Percentiles rank a stretch among this genome's conserved stretches.
phyloP scores from a whole-genome alignment of 1,140 invertebrate genomes.

The Pogonognathellus flavescens region DNA sequence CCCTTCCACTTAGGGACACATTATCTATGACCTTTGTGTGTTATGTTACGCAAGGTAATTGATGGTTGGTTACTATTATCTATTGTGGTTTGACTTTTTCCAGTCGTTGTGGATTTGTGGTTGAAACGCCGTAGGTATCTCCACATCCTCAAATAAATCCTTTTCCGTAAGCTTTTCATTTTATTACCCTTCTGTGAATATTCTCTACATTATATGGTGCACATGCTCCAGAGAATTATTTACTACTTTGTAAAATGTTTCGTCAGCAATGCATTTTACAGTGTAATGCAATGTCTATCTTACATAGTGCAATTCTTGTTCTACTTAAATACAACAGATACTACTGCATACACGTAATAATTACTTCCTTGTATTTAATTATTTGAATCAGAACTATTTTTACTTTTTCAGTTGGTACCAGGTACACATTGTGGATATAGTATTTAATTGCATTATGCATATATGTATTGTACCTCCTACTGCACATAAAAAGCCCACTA shows the following conservation, averaged over 20 bases:
- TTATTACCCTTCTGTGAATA: not conserved
- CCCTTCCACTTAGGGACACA: conserved; percentile 28
- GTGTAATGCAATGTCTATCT: too few species aligned
- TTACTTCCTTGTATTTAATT: too few species aligned
- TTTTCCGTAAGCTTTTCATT: not conserved
- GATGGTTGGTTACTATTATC: conserved; percentile 6
- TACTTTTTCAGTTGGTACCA: too few species aligned
- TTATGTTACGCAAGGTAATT: not conserved
- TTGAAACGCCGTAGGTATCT: not conserved
- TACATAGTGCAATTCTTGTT: too few species aligned
- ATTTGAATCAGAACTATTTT: too few species aligned
- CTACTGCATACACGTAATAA: too few species aligned
- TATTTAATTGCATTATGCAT: too few species aligned
- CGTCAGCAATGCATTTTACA: not conserved
- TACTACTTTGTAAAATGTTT: not conserved
- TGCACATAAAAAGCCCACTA: too few species aligned
- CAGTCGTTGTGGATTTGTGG: not conserved
- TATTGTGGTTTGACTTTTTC: not conserved
- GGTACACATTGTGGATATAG: too few species aligned
- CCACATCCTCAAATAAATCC: not conserved
- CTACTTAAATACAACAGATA: too few species aligned
- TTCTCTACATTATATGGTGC: not conserved
- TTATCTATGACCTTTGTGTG: conserved; percentile 16
- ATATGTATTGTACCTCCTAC: too few species aligned
- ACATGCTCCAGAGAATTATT: not conserved